Base-by-base conservation (phyloP, 2,797 vertebrate species). In the Pangasius larnaudii region DNA sequence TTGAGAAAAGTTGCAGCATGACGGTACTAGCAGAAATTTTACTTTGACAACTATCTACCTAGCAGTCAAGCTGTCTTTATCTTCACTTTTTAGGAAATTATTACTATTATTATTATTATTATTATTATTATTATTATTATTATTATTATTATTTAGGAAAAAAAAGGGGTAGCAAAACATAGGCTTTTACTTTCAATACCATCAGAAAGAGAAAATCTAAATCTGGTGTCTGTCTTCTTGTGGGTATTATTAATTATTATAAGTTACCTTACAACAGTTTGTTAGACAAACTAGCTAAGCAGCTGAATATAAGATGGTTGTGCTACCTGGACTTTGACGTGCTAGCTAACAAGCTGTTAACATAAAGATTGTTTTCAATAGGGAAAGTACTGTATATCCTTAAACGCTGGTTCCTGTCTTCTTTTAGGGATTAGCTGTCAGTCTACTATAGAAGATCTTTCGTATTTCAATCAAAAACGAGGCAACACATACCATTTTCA, bases 351-450 rank as follows among this genome's bases (percentile, higher is more conserved):
- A 56, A 33, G 10, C 77, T 33, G 3, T 36, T 51, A 16, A 18
- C 14, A 7, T 10, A 75, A 71, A 36, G 16, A 36, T 36, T 36
- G 65, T 33, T 67, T 67, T 74, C 19, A 14, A 11, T n/a, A 14
- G 24, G 13, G 11, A n/a, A 14, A n/a, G 24, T n/a, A 49, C n/a
- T 24, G 36, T 46, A 74, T 51, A n/a, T 49, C 11, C 49, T 18
- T 9, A 53, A 75, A 51, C 49, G 1, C 46, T 75, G 72, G 0
- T 46, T 51, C 19, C 3, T 77, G 14, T 53, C 16, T 51, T 77
- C 46, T 77, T 77, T 77, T 30, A n/a, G 27, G 27, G 27, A 53
- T 71, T 69, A 78, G 75, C 75, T 78, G 49, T n/a, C 13, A 77
- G 74, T 51, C 13, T 27, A 8, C n/a, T 16, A 27, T 49, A 8